phyloP scores from a whole-genome alignment of 1,140 invertebrate species.

The Drosophila jambulina region DNA sequence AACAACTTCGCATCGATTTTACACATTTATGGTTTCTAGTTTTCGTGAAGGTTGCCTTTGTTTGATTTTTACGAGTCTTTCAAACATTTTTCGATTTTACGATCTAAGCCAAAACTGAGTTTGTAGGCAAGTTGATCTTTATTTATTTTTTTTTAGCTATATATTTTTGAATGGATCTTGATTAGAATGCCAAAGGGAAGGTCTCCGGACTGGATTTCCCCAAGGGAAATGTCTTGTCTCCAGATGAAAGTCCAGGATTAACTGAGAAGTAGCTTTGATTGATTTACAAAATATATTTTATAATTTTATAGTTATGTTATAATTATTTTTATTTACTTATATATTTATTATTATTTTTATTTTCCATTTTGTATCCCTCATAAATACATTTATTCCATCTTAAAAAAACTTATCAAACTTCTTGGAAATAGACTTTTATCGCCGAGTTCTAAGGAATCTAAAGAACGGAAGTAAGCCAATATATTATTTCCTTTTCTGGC shows the following conservation, averaged over 20 bases:
- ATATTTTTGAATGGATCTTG: slow-evolving; percentile 28
- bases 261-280: neutral
- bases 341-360: neutral
- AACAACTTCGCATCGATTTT: slow-evolving; percentile 45
- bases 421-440: neutral
- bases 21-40: slow-evolving; percentile 45
- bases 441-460: neutral
- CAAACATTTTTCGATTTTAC: slow-evolving; percentile 37
- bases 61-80: slow-evolving; percentile 40
- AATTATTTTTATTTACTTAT: no score
- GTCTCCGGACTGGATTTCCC: slow-evolving; percentile 1
- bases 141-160: neutral
- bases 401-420: neutral
- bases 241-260: neutral
- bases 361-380: neutral
- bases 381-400: neutral
- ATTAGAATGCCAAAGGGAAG: neutral
- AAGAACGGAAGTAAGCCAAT: neutral
- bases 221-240: neutral
- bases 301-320: no score
- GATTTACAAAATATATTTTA: no score
- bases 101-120: slow-evolving; percentile 11
- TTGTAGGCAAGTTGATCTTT: slow-evolving; percentile 4
- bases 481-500: neutral
- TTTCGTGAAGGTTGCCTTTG: slow-evolving; percentile 54